These are phyloP conservation scores for Synaphobranchus kaupii DNA, from an alignment of 2,797 vertebrate species.

Conservation along the genomic window DNA sequence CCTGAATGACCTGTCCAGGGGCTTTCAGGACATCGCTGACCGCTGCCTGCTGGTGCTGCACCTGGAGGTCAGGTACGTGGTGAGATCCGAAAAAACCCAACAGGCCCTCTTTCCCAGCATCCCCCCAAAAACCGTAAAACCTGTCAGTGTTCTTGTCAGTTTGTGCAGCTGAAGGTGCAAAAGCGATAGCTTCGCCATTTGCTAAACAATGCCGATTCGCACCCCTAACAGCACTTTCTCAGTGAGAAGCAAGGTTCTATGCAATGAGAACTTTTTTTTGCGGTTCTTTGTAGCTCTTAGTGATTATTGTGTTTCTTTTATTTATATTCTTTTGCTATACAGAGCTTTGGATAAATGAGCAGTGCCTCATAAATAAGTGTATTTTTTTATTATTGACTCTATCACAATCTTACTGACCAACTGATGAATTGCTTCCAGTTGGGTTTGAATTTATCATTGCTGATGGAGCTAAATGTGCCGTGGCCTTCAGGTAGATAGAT, in stretches of 20 bases:
- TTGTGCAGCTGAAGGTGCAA: too few relatives aligned
- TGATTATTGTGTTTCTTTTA: not conserved
- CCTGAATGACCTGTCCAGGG: constrained; percentile 83
- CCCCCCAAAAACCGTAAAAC: too few relatives aligned
- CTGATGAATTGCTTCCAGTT: not conserved
- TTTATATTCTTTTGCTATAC: not conserved
- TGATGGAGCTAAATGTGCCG: not conserved
- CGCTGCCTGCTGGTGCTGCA: constrained; percentile 92
- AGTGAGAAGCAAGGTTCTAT: too few relatives aligned
- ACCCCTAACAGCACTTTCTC: too few relatives aligned
- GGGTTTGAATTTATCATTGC: not conserved
- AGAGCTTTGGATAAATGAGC: not conserved
- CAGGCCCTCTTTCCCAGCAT: constrained; percentile 29
- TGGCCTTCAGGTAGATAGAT: not conserved
- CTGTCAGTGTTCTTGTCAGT: too few relatives aligned
- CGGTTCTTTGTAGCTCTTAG: not conserved
- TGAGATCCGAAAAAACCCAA: constrained; percentile 39
- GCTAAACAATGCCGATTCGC: too few relatives aligned
- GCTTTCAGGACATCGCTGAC: constrained; percentile 93
- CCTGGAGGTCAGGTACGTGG: constrained; percentile 90
- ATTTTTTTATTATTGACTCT: not conserved
- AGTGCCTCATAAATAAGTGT: not conserved
- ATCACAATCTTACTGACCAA: not conserved
- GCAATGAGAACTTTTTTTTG: too few relatives aligned
- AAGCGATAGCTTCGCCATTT: too few relatives aligned